Conservation (phyloP, 2,113 vertebrate species). For the Sinocyclocheilus grahami region DNA sequence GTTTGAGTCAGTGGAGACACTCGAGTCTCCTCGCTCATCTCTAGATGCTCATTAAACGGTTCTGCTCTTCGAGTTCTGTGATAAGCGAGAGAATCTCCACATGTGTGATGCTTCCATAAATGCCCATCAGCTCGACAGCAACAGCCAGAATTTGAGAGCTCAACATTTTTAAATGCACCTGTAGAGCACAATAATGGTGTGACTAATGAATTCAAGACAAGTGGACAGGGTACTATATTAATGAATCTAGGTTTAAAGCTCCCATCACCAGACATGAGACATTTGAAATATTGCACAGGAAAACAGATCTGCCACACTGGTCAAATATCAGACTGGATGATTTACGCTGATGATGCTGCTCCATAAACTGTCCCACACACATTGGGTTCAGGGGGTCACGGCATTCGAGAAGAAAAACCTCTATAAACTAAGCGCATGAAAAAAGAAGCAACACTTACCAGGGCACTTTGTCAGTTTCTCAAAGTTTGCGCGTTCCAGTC, state of each 20-base stretch:
- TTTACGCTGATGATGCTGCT: neutral
- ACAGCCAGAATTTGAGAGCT: neutral
- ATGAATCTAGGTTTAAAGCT: no score
- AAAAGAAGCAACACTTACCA: no score
- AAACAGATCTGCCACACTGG: neutral
- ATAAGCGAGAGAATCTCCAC: conserved; percentile 39
- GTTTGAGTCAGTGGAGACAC: neutral
- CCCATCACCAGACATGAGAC: neutral
- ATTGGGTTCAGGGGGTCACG: no score
- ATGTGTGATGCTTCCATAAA: conserved; percentile 7
- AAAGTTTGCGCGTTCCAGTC: no score
- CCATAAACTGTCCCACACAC: neutral
- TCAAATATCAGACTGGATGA: no score
- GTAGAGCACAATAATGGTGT: neutral
- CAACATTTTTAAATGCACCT: neutral
- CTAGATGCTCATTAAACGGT: neutral
- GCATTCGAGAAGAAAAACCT: no score
- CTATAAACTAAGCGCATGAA: no score
- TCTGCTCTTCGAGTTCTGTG: conserved; percentile 26
- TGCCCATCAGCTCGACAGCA: neutral
- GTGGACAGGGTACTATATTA: neutral
- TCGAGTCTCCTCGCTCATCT: neutral
- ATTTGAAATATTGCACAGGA: neutral
- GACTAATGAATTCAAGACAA: neutral
- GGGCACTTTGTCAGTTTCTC: no score